Evolutionary conservation across 2,888 invertebrate genomes (phyloP), one percentile per base, ranked within the genome.

Genomic region (Andrena dorsata): DNA sequence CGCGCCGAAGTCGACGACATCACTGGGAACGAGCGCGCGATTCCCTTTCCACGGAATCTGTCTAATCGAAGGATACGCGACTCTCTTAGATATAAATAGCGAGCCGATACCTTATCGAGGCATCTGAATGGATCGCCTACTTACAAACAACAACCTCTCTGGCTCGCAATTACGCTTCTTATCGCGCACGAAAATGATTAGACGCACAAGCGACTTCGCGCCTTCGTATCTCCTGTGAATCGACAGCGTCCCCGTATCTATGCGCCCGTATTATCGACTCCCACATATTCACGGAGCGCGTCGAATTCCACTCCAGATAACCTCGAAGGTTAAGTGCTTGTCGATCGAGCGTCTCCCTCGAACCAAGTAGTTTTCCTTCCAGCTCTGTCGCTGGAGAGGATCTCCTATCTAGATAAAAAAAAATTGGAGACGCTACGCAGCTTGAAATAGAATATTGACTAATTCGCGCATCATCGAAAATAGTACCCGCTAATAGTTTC

Each of bases 291-390:
- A 13, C 20, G 13, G 30, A 60, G 16, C 58, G 23, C 32, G 20
- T 47, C 49, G 63, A 41, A 64, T 30, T 51, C 3, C 35, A 2
- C 20, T 49, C 5, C 10, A 26, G 80, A 80, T 80, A 80, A 80
- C 78, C 80, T n/a, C 61, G n/a, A 60, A 35, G 70, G 41, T 60
- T 23, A 35, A 26, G 47, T 23, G n/a, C 26, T 8, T 8, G 51
- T 32, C 69, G 20, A 58, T 35, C 76, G 20, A 26, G 13, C 61
- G 60, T 76, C 76, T 68, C 60, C 77, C 69, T 65, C 49, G 23
- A 35, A 70, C 65, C 77, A 13, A 64, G 64, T 76, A 77, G n/a
- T 70, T 79, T 80, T 80, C 77, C 79, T 70, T 51, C 41, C 41
- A 41, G 41, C 41, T 41, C 41, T 41, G 41, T 53, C 10, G 0